These are phyloP conservation scores for Myotis vivesi DNA, from an alignment of 2,797 vertebrate species.

Conservation along the genomic window DNA sequence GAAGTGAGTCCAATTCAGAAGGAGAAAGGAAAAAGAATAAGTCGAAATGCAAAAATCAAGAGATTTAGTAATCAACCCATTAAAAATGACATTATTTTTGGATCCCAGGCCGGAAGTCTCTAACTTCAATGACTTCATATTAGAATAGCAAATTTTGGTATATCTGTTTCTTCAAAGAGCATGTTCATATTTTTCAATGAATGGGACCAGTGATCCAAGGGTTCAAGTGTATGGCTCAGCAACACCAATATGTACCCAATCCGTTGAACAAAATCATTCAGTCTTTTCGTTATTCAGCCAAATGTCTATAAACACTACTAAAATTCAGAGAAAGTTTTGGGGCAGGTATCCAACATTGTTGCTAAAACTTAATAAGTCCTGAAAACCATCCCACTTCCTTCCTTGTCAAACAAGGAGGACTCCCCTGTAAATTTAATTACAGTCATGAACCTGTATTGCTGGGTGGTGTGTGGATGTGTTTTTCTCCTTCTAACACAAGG, in stretches of 20 bases:
- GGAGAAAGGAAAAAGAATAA: background rate
- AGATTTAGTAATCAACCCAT: background rate
- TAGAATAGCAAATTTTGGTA: background rate
- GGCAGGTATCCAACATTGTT: background rate
- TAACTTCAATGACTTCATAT: background rate
- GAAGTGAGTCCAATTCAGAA: background rate
- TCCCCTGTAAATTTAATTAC: constrained; percentile 55
- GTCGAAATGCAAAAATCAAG: background rate
- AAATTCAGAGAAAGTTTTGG: background rate
- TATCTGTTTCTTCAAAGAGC: background rate
- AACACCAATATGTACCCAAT: background rate
- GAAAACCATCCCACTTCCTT: background rate
- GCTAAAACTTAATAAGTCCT: constrained; percentile 29
- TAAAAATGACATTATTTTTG: background rate
- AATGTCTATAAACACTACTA: background rate
- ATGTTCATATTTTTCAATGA: background rate
- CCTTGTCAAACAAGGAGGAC: background rate
- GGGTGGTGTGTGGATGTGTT: background rate
- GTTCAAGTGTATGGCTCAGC: background rate
- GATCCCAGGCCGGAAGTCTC: background rate
- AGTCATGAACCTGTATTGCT: background rate
- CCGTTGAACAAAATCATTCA: background rate
- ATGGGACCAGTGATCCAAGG: background rate
- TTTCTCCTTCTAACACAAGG: background rate
- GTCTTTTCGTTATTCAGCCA: background rate